A percentile compares a stretch with the other conserved stretches of the same genome.
These are phyloP conservation scores for Cataglyphis livida DNA, from an alignment of 2,888 invertebrate species.

Conservation along the genomic window DNA sequence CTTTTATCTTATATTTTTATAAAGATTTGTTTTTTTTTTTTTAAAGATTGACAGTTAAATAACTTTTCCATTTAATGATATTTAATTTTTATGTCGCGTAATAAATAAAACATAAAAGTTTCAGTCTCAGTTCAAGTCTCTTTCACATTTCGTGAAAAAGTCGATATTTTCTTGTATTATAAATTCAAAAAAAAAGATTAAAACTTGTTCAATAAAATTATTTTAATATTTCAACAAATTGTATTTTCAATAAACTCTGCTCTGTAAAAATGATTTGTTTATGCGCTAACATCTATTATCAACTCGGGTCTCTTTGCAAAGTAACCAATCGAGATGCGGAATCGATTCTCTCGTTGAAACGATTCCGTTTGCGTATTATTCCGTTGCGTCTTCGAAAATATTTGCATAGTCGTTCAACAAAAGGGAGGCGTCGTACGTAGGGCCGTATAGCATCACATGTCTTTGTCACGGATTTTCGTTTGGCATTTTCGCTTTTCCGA, in stretches of 20 bases:
- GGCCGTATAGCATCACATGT: slow-evolving; percentile 28
- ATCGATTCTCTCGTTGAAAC: slow-evolving; percentile 39
- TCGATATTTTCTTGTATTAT: neutral
- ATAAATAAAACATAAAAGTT: slow-evolving; percentile 7
- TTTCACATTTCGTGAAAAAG: neutral
- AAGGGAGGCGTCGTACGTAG: slow-evolving; percentile 16
- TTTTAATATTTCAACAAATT: slow-evolving; percentile 7
- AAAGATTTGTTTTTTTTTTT: neutral
- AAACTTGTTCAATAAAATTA: slow-evolving; percentile 2
- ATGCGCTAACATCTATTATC: slow-evolving; percentile 21
- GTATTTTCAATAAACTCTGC: neutral
- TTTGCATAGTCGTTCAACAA: slow-evolving; percentile 54
- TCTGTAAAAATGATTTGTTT: slow-evolving; percentile 26
- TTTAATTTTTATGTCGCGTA: neutral
- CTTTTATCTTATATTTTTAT: neutral
- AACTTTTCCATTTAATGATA: slow-evolving; percentile 13
- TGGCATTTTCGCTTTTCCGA: slow-evolving; percentile 11
- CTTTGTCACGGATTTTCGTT: slow-evolving; percentile 47
- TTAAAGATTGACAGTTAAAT: neutral
- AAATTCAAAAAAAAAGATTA: slow-evolving; percentile 22
- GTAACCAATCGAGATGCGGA: slow-evolving; percentile 38
- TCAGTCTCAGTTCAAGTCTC: neutral
- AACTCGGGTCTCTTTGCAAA: slow-evolving; percentile 11
- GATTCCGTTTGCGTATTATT: slow-evolving; percentile 38
- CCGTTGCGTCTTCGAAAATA: slow-evolving; percentile 44